phyloP scores from a whole-genome alignment of 2,797 vertebrate genomes.

The Spondyliosoma cantharus region DNA sequence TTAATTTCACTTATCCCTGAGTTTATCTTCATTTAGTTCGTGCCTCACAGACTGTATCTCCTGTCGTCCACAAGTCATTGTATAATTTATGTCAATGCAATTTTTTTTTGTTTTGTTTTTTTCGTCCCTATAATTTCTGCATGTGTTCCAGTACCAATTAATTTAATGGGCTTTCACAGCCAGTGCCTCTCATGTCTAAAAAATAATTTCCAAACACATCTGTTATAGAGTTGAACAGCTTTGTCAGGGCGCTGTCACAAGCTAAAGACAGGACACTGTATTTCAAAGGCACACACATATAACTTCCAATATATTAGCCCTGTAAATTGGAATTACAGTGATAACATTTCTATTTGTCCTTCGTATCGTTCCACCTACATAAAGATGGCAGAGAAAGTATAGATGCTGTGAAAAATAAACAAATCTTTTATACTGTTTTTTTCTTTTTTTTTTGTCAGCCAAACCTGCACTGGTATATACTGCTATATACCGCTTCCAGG shows the following conservation, averaged over 20 bases:
- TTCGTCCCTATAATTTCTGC: neutral
- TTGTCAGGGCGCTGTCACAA: neutral
- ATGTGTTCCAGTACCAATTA: conserved; percentile 12
- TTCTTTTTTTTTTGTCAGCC: neutral
- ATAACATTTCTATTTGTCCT: neutral
- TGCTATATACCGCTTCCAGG: neutral
- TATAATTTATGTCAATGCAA: neutral
- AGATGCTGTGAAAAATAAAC: neutral
- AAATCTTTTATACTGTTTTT: neutral
- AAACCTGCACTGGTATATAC: neutral
- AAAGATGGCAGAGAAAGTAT: neutral
- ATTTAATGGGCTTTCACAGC: conserved; percentile 15
- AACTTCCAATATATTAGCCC: no score
- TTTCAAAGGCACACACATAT: neutral
- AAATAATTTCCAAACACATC: neutral
- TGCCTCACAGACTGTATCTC: neutral
- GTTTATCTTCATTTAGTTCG: conserved; percentile 33
- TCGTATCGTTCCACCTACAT: neutral
- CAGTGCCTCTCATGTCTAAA: neutral
- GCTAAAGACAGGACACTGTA: neutral
- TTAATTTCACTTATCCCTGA: neutral
- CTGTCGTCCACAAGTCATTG: neutral
- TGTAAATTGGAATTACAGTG: neutral
- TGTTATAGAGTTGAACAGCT: neutral
- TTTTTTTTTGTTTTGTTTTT: neutral